These are phyloP conservation scores for Ochotona princeps DNA, from an alignment of 2,113 vertebrate species.

Conservation along the genomic window DNA sequence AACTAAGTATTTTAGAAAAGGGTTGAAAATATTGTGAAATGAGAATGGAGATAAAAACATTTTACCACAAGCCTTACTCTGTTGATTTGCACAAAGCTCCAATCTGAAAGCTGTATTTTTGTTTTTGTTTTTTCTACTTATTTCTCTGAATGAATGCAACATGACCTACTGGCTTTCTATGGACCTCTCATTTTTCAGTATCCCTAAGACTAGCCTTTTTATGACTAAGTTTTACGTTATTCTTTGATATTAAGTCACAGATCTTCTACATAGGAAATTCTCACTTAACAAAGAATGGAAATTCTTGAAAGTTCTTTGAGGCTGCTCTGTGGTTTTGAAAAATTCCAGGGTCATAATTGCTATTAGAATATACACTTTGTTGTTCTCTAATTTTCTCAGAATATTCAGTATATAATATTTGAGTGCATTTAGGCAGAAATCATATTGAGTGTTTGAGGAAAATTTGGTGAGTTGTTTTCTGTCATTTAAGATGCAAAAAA, in stretches of 20 bases:
- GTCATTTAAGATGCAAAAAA: slow-evolving; percentile 7
- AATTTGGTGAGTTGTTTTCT: not conserved
- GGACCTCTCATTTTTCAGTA: not conserved
- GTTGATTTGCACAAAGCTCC: not conserved
- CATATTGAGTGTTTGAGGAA: not conserved
- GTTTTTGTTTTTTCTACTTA: not conserved
- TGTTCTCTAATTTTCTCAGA: not conserved
- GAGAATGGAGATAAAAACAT: not conserved
- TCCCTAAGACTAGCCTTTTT: not conserved
- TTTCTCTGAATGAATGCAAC: not conserved
- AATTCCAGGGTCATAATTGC: not conserved
- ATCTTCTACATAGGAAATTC: not conserved
- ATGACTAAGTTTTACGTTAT: not conserved
- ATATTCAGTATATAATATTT: not conserved
- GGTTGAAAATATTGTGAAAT: not conserved
- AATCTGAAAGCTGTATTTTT: not conserved
- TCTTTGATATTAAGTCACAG: not conserved
- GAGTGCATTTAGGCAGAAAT: not conserved
- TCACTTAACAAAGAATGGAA: not conserved
- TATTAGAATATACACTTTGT: not conserved
- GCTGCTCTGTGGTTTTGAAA: not conserved
- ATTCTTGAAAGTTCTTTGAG: not conserved
- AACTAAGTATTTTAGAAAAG: not conserved
- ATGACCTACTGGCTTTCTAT: not conserved
- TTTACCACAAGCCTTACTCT: not conserved